Conservation (phyloP, 2,888 invertebrate species). For the Campaea margaritaria region DNA sequence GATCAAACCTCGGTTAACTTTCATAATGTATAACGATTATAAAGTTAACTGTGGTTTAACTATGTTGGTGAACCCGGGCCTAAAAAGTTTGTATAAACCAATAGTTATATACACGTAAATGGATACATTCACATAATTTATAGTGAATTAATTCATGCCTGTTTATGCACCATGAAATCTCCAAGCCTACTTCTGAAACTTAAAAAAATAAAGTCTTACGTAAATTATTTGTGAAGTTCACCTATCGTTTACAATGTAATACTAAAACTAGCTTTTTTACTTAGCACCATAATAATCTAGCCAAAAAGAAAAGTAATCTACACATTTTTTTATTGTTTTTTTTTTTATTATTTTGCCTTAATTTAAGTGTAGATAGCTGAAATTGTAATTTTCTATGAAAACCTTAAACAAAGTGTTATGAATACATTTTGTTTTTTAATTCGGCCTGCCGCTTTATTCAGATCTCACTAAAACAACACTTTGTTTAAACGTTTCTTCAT, state of each 20-base stretch:
- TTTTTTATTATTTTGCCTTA: slow-evolving; percentile 11
- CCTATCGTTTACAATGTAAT: slow-evolving; percentile 30
- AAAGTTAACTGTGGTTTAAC: no score
- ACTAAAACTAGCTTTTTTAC: slow-evolving; percentile 47
- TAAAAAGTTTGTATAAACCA: no score
- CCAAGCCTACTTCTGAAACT: not conserved
- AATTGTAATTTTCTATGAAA: slow-evolving; percentile 14
- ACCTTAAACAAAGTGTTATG: slow-evolving; percentile 27
- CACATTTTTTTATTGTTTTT: no score
- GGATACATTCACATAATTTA: no score
- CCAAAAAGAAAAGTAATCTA: slow-evolving; percentile 28
- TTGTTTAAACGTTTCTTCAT: slow-evolving; percentile 21
- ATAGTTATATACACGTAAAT: no score
- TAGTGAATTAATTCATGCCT: no score
- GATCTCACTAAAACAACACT: slow-evolving; percentile 26
- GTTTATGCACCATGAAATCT: not conserved
- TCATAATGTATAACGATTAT: no score
- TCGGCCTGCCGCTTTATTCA: slow-evolving; percentile 21
- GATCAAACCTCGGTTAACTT: no score
- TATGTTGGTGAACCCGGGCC: no score
- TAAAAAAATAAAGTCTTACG: slow-evolving; percentile 5
- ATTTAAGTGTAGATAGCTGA: slow-evolving; percentile 10
- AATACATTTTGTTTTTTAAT: slow-evolving; percentile 7
- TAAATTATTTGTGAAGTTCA: slow-evolving; percentile 36
- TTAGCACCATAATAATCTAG: slow-evolving; percentile 60